Percentiles rank a stretch among this genome's conserved stretches.
Evolutionary conservation across 2,113 vertebrate species (phyloP).

Genomic region (Cathartes aura): DNA sequence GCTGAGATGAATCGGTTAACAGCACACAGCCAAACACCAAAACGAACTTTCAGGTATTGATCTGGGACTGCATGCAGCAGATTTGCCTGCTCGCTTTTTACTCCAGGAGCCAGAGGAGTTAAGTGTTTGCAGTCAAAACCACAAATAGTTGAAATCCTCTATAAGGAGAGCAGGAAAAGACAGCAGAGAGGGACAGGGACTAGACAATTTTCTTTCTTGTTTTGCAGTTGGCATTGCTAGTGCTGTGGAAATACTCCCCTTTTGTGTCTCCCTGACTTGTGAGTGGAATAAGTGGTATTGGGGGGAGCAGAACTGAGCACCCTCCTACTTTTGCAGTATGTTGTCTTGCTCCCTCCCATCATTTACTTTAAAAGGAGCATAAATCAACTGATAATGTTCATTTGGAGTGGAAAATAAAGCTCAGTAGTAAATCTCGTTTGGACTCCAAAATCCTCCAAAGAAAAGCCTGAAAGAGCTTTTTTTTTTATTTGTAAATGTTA

Average conservation of each 20-base stretch:
- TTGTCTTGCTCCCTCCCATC: background rate
- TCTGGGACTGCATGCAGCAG: background rate
- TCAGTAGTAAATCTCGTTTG: background rate
- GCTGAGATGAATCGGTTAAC: background rate
- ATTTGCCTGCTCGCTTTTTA: background rate
- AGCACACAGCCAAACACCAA: background rate
- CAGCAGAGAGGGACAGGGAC: background rate
- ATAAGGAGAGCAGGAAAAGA: background rate
- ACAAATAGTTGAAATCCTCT: background rate
- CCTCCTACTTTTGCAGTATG: background rate
- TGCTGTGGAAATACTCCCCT: background rate
- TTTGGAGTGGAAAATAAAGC: background rate
- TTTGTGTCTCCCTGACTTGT: background rate
- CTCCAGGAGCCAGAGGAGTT: background rate
- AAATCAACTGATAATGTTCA: background rate
- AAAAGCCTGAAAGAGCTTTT: background rate
- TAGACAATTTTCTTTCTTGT: accelerated
- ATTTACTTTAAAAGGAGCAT: background rate
- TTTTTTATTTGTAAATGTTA: background rate
- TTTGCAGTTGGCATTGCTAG: background rate
- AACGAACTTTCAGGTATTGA: background rate
- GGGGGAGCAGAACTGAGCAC: accelerated
- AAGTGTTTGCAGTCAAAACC: background rate
- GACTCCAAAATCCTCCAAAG: background rate
- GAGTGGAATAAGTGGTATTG: background rate